Evolutionary conservation across 2,888 invertebrate species (phyloP).

Genomic region (Lacanobia oleracea): DNA sequence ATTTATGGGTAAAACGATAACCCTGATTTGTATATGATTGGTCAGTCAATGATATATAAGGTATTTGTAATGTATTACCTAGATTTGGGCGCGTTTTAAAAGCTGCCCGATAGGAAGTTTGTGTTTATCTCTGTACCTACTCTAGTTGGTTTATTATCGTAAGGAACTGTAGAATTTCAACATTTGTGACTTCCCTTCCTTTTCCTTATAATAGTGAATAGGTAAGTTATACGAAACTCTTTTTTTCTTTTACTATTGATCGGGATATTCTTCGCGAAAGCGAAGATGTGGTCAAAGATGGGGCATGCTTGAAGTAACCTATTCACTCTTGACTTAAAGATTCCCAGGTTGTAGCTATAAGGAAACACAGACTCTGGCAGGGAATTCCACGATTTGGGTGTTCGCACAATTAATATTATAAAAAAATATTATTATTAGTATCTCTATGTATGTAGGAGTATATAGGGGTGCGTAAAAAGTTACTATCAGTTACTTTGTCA

Average conservation of each 20-base stretch:
- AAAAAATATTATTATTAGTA: no score
- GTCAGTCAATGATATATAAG: conserved; percentile 67
- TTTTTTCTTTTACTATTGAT: no score
- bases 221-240: not conserved
- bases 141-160: conserved; percentile 31
- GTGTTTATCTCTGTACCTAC: conserved; percentile 24
- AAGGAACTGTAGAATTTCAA: not conserved
- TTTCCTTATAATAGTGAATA: not conserved
- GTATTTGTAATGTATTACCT: conserved; percentile 66
- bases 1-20: conserved; percentile 75
- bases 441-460: no score
- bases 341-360: no score
- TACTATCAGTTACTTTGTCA: not conserved
- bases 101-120: conserved; percentile 33
- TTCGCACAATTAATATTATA: no score
- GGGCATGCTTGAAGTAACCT: no score
- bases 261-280: no score
- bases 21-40: conserved; percentile 80
- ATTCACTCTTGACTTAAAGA: no score
- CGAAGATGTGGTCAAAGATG: no score
- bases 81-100: conserved; percentile 63
- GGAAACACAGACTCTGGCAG: no score
- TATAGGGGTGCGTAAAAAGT: no score
- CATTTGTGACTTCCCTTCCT: conserved; percentile 22
- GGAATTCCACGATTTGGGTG: no score